phyloP scores from a whole-genome alignment of 2,888 invertebrate genomes.

The Notocelia uddmanniana region DNA sequence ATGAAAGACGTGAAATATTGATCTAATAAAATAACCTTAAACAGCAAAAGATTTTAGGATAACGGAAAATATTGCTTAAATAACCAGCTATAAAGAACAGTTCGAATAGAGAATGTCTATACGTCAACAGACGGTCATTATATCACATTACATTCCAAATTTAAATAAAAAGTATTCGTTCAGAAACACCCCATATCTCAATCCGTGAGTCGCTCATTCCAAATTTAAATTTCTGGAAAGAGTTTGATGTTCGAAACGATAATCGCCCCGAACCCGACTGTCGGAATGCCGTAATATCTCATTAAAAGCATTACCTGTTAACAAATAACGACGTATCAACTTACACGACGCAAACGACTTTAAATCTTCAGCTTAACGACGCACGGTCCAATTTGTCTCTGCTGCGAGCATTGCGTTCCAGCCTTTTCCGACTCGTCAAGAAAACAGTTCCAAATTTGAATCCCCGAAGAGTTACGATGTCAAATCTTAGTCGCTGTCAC shows the following conservation, averaged over 20 bases:
- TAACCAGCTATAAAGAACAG: slow-evolving; percentile 36
- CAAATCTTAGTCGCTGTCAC: slow-evolving; percentile 73
- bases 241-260: slow-evolving; percentile 79
- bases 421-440: slow-evolving; percentile 55
- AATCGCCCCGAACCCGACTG: slow-evolving; percentile 70
- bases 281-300: slow-evolving; percentile 81
- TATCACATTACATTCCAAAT: slow-evolving; percentile 76
- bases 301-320: slow-evolving; percentile 70
- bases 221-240: slow-evolving; percentile 82
- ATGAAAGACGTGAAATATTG: not conserved
- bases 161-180: slow-evolving; percentile 75
- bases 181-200: slow-evolving; percentile 77
- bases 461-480: slow-evolving; percentile 78
- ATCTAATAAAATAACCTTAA: slow-evolving; percentile 1
- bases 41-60: not conserved
- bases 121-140: slow-evolving; percentile 70
- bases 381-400: slow-evolving; percentile 61
- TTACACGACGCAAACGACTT: slow-evolving; percentile 56
- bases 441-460: slow-evolving; percentile 75
- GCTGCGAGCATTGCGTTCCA: slow-evolving; percentile 51
- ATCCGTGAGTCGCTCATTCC: slow-evolving; percentile 71
- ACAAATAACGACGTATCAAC: slow-evolving; percentile 64
- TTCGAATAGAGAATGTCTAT: slow-evolving; percentile 62
- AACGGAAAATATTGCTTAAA: slow-evolving; percentile 16
- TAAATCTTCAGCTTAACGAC: slow-evolving; percentile 59